Percentiles rank a stretch among this genome's conserved stretches.
Conservation (phyloP, 1,140 invertebrate species). For the Leptopilina boulardi region DNA sequence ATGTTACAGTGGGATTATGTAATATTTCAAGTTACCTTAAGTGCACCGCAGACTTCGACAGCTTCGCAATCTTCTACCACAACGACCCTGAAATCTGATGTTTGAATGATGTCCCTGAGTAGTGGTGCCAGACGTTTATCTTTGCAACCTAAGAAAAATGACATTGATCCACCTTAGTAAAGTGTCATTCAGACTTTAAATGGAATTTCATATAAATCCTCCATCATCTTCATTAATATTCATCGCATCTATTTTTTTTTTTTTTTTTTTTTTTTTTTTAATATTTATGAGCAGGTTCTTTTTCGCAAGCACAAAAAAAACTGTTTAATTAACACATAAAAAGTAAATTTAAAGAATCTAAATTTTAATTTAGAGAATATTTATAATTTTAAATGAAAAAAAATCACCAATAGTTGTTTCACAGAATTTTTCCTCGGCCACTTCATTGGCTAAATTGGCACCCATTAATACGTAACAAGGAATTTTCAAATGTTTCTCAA, state of each 20-base stretch:
- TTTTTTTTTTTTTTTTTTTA: background rate
- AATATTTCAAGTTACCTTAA: conserved; percentile 80
- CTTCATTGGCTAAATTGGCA: conserved; percentile 88
- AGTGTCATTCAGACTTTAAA: conserved; percentile 11
- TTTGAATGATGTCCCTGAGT: conserved; percentile 85
- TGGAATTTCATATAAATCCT: background rate
- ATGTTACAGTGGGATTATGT: background rate
- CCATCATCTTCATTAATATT: conserved; percentile 4
- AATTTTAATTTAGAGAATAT: background rate
- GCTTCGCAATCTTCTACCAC: conserved; percentile 86
- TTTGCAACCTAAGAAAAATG: conserved; percentile 76
- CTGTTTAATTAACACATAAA: background rate
- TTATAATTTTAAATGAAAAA: background rate
- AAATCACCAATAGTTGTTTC: conserved; percentile 88
- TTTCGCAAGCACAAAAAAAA: background rate
- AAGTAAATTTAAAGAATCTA: background rate
- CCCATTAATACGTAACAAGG: conserved; percentile 89
- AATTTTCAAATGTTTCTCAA: conserved; percentile 82
- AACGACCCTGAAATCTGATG: conserved; percentile 87
- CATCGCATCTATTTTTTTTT: background rate
- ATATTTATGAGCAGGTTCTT: background rate
- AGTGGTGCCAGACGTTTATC: conserved; percentile 78
- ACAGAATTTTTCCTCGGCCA: conserved; percentile 88
- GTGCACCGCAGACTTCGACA: conserved; percentile 90
- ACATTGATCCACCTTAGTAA: conserved; percentile 28